Conservation (phyloP, 2,888 invertebrate genomes). For the Hipparchia sbordonii region DNA sequence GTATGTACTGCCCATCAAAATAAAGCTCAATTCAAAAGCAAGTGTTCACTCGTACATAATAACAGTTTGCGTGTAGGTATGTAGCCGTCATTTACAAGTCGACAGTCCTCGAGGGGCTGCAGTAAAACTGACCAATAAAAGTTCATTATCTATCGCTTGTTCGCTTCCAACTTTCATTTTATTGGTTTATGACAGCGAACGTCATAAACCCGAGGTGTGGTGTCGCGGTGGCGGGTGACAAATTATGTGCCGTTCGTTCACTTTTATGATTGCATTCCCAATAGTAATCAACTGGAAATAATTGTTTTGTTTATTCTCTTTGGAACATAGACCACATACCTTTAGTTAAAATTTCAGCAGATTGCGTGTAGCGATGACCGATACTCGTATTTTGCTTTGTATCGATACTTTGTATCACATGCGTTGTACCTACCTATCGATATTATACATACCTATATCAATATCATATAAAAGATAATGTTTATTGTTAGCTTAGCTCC, state of each 20-base stretch:
- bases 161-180: constrained; percentile 79
- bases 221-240: constrained; percentile 38
- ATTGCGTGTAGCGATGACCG: too few relatives aligned
- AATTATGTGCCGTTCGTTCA: constrained; percentile 33
- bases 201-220: constrained; percentile 64
- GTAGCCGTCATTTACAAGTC: constrained; percentile 53
- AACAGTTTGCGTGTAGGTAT: constrained; percentile 48
- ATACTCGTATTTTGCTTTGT: too few relatives aligned
- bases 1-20: constrained; percentile 13
- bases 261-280: constrained; percentile 36
- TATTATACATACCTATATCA: too few relatives aligned
- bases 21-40: constrained; percentile 28
- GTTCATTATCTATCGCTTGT: constrained; percentile 81
- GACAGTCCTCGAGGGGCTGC: constrained; percentile 72
- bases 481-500: too few relatives aligned
- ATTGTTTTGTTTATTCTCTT: constrained; percentile 18
- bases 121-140: constrained; percentile 83
- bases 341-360: not conserved
- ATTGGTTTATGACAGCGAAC: constrained; percentile 70
- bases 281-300: constrained; percentile 24
- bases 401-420: too few relatives aligned
- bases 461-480: too few relatives aligned
- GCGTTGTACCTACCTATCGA: too few relatives aligned
- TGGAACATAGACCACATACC: not conserved
- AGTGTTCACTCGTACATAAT: constrained; percentile 22